These are phyloP conservation scores for Mastomys natalensis DNA, from an alignment of 2,113 vertebrate species.

Conservation along the genomic window DNA sequence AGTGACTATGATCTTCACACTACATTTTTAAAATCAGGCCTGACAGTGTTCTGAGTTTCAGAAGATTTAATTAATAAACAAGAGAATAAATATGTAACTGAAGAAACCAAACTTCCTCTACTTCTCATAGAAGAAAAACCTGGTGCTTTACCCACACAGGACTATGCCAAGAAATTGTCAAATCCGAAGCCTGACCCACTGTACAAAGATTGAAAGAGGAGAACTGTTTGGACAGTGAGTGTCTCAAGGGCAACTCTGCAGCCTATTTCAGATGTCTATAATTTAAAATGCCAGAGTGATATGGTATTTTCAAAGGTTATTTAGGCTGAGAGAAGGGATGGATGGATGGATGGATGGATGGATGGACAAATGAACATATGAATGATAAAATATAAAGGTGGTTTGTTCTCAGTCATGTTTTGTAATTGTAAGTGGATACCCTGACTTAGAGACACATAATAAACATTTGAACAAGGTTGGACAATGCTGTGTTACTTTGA, in stretches of 20 bases:
- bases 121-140: neutral
- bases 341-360: neutral
- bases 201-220: neutral
- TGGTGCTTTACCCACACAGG: neutral
- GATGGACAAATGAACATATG: neutral
- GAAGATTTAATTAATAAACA: neutral
- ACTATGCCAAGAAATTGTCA: neutral
- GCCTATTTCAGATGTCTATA: neutral
- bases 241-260: neutral
- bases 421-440: neutral
- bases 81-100: neutral
- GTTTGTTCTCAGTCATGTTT: neutral
- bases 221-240: neutral
- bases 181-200: neutral
- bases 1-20: neutral
- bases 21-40: neutral
- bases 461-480: neutral
- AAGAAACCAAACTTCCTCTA: neutral
- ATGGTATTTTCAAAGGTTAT: neutral
- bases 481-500: neutral
- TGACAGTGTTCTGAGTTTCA: neutral
- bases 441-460: neutral
- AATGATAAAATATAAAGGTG: neutral
- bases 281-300: neutral
- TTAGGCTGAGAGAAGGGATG: neutral